Evolutionary conservation across 2,113 vertebrate species (phyloP).

Genomic region (Cryptomyrus ogoouensis): DNA sequence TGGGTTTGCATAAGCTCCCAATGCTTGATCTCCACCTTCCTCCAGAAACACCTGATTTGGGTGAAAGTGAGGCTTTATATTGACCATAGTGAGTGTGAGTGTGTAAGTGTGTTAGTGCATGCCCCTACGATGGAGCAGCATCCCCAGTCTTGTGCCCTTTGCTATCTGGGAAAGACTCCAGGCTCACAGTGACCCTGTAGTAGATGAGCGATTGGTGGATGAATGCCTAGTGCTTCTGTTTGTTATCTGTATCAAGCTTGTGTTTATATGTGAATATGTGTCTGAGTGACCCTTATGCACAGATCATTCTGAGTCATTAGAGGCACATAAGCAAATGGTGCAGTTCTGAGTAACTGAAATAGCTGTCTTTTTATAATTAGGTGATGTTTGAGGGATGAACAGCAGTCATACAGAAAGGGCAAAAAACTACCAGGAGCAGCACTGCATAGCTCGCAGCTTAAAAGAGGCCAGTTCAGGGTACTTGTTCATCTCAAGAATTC

Average conservation of each 20-base stretch:
- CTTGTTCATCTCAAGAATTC: neutral
- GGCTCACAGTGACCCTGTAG: neutral
- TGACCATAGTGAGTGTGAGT: neutral
- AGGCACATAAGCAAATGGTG: slow-evolving; percentile 15
- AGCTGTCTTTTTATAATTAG: slow-evolving; percentile 38
- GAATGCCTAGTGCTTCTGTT: neutral
- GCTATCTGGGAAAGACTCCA: neutral
- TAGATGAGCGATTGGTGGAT: neutral
- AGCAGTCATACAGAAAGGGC: slow-evolving; percentile 23
- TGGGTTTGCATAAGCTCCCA: neutral
- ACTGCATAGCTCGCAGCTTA: neutral
- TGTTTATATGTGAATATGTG: neutral
- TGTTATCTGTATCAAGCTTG: neutral
- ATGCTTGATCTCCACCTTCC: neutral
- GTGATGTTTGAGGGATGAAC: slow-evolving; percentile 39
- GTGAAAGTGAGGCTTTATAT: neutral
- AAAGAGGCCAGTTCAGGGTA: neutral
- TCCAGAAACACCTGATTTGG: neutral
- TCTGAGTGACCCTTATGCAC: neutral
- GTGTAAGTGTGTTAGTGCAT: neutral
- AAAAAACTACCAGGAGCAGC: slow-evolving; percentile 27
- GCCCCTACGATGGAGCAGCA: neutral
- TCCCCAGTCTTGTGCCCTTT: neutral
- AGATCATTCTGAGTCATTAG: slow-evolving; percentile 23
- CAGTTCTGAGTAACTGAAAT: slow-evolving; percentile 33